Conservation (phyloP, 2,113 vertebrate species). For the Rhea americana region DNA sequence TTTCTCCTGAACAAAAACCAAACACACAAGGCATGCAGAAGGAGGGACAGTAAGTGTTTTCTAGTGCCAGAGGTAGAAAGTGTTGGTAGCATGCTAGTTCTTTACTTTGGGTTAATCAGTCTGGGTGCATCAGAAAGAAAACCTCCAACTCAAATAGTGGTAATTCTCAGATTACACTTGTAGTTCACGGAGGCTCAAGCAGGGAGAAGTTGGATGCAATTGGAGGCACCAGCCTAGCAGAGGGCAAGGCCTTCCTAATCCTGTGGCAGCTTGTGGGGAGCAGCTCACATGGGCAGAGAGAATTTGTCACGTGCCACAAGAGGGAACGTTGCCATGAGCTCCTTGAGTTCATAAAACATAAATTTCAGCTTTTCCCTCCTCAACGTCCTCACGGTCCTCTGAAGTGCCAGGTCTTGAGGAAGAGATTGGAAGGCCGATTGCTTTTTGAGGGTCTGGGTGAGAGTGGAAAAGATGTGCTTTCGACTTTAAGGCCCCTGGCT, state of each 20-base stretch:
- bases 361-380: not conserved
- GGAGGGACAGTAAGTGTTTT: not conserved
- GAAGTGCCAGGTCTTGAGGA: not conserved
- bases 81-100: rapidly evolving
- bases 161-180: not conserved
- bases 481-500: not conserved
- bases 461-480: not conserved
- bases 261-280: not conserved
- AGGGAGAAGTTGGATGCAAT: not conserved
- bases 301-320: not conserved
- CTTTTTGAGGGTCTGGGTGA: not conserved
- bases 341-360: not conserved
- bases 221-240: not conserved
- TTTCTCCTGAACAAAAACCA: not conserved
- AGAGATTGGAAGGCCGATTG: not conserved
- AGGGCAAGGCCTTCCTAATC: not conserved
- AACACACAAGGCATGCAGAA: not conserved
- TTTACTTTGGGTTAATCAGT: not conserved
- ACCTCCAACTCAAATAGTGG: not conserved
- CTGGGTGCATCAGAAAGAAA: not conserved
- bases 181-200: not conserved
- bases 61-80: rapidly evolving
- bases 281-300: too few relatives aligned
- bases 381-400: not conserved
- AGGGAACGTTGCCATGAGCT: not conserved